Percentiles rank a stretch among this genome's conserved stretches.
Evolutionary conservation across 2,113 vertebrate species (phyloP).

Genomic region (Ptyas mucosa): DNA sequence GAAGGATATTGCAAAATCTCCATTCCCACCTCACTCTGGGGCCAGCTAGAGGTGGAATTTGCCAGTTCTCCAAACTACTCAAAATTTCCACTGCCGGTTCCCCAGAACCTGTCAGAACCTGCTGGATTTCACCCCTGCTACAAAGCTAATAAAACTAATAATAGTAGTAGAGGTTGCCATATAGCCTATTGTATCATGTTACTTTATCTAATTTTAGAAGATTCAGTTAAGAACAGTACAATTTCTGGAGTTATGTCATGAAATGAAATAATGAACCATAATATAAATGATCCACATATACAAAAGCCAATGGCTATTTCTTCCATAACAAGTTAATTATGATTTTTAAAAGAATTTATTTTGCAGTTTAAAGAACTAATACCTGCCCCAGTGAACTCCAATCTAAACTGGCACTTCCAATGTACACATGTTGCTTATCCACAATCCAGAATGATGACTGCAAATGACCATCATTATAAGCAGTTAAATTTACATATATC

Average conservation of each 20-base stretch:
- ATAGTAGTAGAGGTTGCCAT: neutral
- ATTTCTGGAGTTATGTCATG: neutral
- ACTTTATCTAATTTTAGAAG: neutral
- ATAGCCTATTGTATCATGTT: neutral
- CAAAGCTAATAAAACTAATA: neutral
- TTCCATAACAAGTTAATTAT: neutral
- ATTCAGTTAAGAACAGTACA: neutral
- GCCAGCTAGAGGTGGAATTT: no score
- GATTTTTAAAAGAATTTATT: neutral
- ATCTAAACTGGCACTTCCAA: constrained; percentile 90
- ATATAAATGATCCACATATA: neutral
- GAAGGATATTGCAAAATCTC: no score
- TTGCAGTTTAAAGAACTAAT: constrained; percentile 36
- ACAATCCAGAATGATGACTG: constrained; percentile 96
- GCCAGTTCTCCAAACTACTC: no score
- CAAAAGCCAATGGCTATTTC: neutral
- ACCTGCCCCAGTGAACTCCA: constrained; percentile 90
- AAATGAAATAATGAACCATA: neutral
- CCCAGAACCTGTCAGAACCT: no score
- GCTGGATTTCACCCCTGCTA: no score
- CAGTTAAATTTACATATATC: constrained; percentile 86
- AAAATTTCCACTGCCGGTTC: no score
- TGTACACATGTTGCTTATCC: constrained; percentile 88
- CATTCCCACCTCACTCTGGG: no score
- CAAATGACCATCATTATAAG: constrained; percentile 85